A percentile compares a stretch with the other conserved stretches of the same genome.
These are phyloP conservation scores for Episyrphus balteatus DNA, from an alignment of 1,140 invertebrate genomes.

Conservation along the genomic window DNA sequence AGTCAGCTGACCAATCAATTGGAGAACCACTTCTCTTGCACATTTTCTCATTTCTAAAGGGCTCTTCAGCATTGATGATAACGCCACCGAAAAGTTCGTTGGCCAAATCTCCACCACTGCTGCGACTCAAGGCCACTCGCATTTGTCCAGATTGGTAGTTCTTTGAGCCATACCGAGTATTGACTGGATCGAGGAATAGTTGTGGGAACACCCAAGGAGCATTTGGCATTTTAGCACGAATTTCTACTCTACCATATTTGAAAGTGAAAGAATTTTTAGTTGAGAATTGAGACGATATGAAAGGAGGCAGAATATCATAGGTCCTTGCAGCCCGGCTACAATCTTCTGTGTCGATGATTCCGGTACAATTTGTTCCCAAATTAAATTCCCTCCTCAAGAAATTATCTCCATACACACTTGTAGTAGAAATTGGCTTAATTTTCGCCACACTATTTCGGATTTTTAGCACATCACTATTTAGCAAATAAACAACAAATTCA, in stretches of 20 bases:
- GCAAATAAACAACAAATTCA: constrained; percentile 56
- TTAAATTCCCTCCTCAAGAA: constrained; percentile 34
- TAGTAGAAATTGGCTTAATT: constrained; percentile 44
- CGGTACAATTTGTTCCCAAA: constrained; percentile 39
- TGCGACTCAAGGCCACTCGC: constrained; percentile 36
- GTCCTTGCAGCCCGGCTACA: constrained; percentile 36
- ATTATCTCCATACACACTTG: constrained; percentile 39
- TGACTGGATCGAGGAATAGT: constrained; percentile 40
- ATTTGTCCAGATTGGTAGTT: constrained; percentile 40
- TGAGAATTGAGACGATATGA: constrained; percentile 49
- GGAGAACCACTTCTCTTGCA: constrained; percentile 11
- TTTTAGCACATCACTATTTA: constrained; percentile 44
- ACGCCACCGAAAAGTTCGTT: constrained; percentile 31
- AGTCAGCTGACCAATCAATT: constrained; percentile 47
- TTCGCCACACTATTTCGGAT: constrained; percentile 41
- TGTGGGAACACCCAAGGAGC: constrained; percentile 63
- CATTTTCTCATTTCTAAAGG: constrained; percentile 16
- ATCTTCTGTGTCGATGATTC: constrained; percentile 23
- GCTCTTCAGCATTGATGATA: constrained; percentile 20
- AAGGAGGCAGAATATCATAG: constrained; percentile 45
- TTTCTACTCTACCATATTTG: constrained; percentile 55
- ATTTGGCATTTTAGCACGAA: constrained; percentile 56
- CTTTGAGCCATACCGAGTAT: constrained; percentile 31
- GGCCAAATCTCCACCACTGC: constrained; percentile 31
- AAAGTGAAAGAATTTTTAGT: constrained; percentile 50